Percentiles rank a stretch among this genome's conserved stretches.
These are phyloP conservation scores for Siniperca obscura DNA, from an alignment of 2,797 vertebrate genomes.

Conservation along the genomic window DNA sequence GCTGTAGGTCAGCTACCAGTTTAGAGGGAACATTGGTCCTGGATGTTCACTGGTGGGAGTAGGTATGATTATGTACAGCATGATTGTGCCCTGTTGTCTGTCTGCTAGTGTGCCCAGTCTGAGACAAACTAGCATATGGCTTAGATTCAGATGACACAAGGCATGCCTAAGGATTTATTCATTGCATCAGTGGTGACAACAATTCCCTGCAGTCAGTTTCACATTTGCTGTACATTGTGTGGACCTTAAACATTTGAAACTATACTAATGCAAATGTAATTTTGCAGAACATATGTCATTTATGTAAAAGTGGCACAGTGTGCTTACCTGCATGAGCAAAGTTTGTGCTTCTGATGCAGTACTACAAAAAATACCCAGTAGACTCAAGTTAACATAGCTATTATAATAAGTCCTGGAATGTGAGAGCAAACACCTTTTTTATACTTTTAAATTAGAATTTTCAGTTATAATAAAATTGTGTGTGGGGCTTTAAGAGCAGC, in stretches of 20 bases:
- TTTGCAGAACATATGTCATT: not conserved
- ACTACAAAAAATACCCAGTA: not conserved
- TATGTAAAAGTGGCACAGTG: not conserved
- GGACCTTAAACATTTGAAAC: not conserved
- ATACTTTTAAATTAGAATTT: not conserved
- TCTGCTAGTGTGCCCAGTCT: not conserved
- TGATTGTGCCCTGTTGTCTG: not conserved
- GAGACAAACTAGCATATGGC: not conserved
- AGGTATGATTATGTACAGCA: not conserved
- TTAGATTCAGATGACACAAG: not conserved
- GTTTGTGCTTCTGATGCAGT: not conserved
- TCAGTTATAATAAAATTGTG: not conserved
- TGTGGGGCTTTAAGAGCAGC: conserved; percentile 66
- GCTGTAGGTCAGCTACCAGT: not conserved
- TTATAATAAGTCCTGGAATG: not conserved
- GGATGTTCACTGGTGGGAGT: conserved; percentile 1
- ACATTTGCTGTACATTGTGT: not conserved
- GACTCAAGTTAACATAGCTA: not conserved
- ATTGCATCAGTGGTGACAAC: not conserved
- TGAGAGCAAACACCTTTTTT: not conserved
- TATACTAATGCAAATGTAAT: not conserved
- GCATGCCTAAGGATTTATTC: not conserved
- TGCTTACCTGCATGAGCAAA: not conserved
- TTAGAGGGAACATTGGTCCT: not conserved
- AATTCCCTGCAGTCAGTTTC: not conserved